phyloP scores from a whole-genome alignment of 2,797 vertebrate genomes.

The Vireo griseus region DNA sequence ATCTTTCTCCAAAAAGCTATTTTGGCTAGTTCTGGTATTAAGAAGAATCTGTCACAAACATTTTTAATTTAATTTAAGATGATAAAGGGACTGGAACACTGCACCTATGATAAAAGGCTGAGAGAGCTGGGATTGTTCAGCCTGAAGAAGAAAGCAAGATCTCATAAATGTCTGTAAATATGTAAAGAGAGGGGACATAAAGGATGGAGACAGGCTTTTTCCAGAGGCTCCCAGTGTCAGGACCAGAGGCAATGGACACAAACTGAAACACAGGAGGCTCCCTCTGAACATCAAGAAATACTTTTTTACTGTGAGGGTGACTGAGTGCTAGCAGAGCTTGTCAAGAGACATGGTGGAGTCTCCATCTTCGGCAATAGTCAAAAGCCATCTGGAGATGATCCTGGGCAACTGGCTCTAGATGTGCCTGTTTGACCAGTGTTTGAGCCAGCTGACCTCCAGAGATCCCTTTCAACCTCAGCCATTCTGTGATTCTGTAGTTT shows the following conservation, averaged over 20 bases:
- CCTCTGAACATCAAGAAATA: neutral
- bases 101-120: neutral
- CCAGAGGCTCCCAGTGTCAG: neutral
- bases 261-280: neutral
- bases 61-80: neutral
- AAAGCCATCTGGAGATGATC: neutral
- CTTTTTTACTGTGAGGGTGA: neutral
- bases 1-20: neutral
- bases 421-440: neutral
- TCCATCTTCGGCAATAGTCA: neutral
- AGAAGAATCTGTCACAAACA: neutral
- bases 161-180: neutral
- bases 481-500: neutral
- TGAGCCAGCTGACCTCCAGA: neutral
- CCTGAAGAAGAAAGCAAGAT: neutral
- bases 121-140: neutral
- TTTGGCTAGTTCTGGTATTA: neutral
- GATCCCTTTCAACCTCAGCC: neutral
- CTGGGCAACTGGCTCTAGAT: neutral
- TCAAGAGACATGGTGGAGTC: neutral
- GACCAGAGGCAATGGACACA: neutral
- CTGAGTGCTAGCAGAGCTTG: neutral
- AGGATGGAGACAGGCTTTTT: neutral
- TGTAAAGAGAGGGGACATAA: accelerated
- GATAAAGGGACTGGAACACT: neutral